Evolutionary conservation across 2,797 vertebrate species (phyloP).

Genomic region (Alcedo atthis): DNA sequence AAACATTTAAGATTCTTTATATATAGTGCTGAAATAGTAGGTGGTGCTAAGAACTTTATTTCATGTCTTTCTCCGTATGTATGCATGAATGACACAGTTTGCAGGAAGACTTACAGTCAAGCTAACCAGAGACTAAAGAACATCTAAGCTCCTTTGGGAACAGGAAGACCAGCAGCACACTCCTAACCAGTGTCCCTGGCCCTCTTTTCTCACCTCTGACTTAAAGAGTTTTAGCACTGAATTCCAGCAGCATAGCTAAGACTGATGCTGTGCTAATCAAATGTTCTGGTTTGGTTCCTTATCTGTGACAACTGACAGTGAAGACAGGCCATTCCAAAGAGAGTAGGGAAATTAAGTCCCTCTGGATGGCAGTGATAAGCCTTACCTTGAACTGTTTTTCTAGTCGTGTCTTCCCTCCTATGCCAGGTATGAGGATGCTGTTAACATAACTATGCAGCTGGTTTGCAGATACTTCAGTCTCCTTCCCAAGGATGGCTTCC

Average conservation of each 20-base stretch:
- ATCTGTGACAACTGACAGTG: not conserved
- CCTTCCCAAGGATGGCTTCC: constrained; percentile 94
- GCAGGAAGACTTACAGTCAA: not conserved
- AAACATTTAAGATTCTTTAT: not conserved
- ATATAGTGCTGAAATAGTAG: not conserved
- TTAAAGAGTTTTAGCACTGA: not conserved
- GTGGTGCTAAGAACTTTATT: not conserved
- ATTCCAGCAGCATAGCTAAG: not conserved
- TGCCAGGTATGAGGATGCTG: constrained; percentile 91
- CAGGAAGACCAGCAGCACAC: not conserved
- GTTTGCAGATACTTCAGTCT: constrained; percentile 93
- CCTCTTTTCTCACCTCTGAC: not conserved
- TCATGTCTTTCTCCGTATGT: not conserved
- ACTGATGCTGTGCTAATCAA: not conserved
- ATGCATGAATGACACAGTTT: not conserved
- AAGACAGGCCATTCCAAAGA: not conserved
- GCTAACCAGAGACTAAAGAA: not conserved
- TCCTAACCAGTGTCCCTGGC: not conserved
- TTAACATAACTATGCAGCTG: constrained; percentile 95
- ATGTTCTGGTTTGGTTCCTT: not conserved
- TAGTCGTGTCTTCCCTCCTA: constrained; percentile 88
- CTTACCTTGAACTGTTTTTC: constrained; percentile 97
- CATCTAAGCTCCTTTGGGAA: not conserved
- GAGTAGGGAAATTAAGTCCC: not conserved
- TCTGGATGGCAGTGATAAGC: not conserved